A percentile compares a stretch with the other conserved stretches of the same genome.
Conservation (phyloP, 1,140 invertebrate genomes). For the Lasioglossum baleicum region DNA sequence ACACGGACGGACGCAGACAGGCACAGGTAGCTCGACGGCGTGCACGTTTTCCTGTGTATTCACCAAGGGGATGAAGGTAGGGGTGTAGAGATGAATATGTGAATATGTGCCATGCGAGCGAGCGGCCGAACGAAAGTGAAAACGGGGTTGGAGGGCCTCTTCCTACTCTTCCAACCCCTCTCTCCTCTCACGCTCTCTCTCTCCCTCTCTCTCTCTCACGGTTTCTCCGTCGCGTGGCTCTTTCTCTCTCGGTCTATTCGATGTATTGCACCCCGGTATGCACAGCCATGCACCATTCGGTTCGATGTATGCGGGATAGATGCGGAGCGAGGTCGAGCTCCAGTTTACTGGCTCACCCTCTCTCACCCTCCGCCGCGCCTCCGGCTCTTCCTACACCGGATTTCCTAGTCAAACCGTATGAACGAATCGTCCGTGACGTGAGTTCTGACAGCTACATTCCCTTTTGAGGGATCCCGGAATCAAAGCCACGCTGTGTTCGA, state of each 20-base stretch:
- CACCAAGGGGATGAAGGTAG: conserved; percentile 36
- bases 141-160: conserved; percentile 71
- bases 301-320: conserved; percentile 64
- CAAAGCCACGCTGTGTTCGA: background rate
- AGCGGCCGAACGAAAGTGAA: conserved; percentile 75
- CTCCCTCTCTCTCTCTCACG: background rate
- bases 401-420: conserved; percentile 30
- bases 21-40: background rate
- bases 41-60: conserved; percentile 20
- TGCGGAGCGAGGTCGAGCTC: conserved; percentile 56
- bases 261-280: conserved; percentile 65
- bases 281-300: conserved; percentile 63
- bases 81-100: conserved; percentile 68
- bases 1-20: background rate
- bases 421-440: conserved; percentile 30
- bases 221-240: background rate
- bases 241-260: conserved; percentile 40
- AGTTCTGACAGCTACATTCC: conserved; percentile 18
- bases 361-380: conserved; percentile 25
- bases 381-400: conserved; percentile 25
- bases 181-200: background rate
- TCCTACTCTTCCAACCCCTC: conserved; percentile 30
- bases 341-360: conserved; percentile 37
- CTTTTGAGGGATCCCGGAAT: background rate
- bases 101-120: conserved; percentile 74